Percentiles rank a stretch among this genome's conserved stretches.
Evolutionary conservation across 2,797 vertebrate species (phyloP).

Genomic region (Pipistrellus pipistrellus): DNA sequence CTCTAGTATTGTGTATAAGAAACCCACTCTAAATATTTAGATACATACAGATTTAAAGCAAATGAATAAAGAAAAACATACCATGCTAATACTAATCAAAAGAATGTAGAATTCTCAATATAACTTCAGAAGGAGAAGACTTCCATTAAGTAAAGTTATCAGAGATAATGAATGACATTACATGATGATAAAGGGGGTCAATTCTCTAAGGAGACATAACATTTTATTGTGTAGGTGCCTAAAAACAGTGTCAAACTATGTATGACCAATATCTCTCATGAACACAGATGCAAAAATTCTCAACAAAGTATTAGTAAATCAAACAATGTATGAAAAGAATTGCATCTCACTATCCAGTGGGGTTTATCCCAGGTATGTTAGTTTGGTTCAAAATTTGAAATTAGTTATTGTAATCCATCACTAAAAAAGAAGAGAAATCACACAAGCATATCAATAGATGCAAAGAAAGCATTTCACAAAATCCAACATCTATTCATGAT

Average conservation of each 20-base stretch:
- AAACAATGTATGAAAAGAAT: neutral
- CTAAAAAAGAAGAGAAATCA: neutral
- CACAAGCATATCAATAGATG: neutral
- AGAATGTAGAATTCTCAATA: neutral
- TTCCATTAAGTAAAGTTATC: neutral
- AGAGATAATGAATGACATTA: neutral
- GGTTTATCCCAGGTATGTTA: neutral
- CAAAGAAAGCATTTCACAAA: neutral
- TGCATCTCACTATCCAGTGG: neutral
- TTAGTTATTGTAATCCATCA: neutral
- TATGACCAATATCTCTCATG: too few relatives aligned
- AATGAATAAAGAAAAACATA: neutral
- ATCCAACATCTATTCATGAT: neutral
- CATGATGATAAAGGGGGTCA: neutral
- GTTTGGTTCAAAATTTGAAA: neutral
- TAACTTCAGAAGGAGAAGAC: neutral
- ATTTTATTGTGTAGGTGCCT: neutral
- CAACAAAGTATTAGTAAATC: neutral
- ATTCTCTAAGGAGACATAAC: neutral
- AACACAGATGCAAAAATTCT: neutral
- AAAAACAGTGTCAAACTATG: neutral
- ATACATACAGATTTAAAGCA: neutral
- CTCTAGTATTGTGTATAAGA: neutral
- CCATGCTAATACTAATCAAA: neutral
- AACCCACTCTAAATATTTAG: neutral